Evolutionary conservation across 2,113 vertebrate species (phyloP).

Genomic region (Ictalurus punctatus): DNA sequence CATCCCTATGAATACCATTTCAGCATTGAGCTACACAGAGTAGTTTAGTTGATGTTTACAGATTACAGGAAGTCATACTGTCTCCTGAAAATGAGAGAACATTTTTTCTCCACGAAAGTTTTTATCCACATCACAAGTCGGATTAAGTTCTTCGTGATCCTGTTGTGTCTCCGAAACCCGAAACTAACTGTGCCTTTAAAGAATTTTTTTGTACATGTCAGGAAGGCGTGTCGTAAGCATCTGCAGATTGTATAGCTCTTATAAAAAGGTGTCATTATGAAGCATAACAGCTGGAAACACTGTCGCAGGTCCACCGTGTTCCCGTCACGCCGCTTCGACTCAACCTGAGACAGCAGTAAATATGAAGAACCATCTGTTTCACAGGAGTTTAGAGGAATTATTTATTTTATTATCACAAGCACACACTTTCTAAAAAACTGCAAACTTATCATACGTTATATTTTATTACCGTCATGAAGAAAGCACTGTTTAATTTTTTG

Average conservation of each 20-base stretch:
- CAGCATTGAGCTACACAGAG: neutral
- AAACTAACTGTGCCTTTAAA: neutral
- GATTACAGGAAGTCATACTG: neutral
- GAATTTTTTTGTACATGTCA: neutral
- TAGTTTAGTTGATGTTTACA: neutral
- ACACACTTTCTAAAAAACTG: neutral
- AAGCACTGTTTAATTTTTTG: neutral
- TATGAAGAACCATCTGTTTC: neutral
- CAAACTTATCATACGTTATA: neutral
- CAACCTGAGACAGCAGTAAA: neutral
- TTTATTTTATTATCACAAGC: neutral
- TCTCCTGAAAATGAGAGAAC: neutral
- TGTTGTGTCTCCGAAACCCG: neutral
- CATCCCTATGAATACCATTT: neutral
- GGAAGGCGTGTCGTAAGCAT: neutral
- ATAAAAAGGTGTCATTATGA: constrained; percentile 9
- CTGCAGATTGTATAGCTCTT: neutral
- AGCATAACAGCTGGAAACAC: too few relatives aligned
- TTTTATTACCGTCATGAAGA: neutral
- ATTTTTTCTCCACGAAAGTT: too few relatives aligned
- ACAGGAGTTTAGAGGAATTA: neutral
- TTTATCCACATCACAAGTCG: neutral
- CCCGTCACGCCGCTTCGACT: neutral
- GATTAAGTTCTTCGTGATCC: neutral
- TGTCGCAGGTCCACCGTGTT: neutral